A percentile compares a stretch with the other conserved stretches of the same genome.
phyloP scores from a whole-genome alignment of 2,113 vertebrate genomes.

The Tyto alba region DNA sequence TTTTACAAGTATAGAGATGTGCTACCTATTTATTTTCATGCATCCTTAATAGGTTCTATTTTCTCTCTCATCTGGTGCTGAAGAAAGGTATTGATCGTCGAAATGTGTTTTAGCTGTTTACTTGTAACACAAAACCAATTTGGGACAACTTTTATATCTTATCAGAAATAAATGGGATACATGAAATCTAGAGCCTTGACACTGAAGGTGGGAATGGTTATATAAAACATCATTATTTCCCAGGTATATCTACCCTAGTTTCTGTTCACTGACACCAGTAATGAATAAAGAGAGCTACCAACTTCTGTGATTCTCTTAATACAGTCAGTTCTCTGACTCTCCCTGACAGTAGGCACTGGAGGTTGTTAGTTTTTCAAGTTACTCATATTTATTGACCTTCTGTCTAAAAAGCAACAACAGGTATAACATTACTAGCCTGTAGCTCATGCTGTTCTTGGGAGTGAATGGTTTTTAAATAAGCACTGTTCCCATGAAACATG shows the following conservation, averaged over 20 bases:
- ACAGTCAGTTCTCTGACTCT: background rate
- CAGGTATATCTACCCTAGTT: background rate
- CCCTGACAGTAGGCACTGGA: background rate
- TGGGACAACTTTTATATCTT: background rate
- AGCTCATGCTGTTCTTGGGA: background rate
- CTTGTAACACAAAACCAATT: background rate
- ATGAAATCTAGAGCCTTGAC: background rate
- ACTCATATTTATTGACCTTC: constrained; percentile 16
- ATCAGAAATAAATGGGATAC: background rate
- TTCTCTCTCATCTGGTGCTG: background rate
- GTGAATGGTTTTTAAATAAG: background rate
- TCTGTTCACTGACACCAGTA: background rate
- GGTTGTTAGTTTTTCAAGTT: background rate
- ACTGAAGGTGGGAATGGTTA: background rate
- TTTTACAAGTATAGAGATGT: background rate
- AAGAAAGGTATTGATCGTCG: background rate
- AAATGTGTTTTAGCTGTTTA: background rate
- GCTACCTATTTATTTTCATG: background rate
- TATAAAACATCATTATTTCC: background rate
- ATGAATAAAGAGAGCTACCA: background rate
- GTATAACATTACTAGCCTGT: background rate
- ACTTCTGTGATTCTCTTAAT: background rate
- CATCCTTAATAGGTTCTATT: background rate
- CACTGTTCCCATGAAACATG: background rate
- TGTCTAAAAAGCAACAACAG: background rate